Evolutionary conservation across 2,888 invertebrate genomes (phyloP).

Genomic region (Cataglyphis rosenhaueri): DNA sequence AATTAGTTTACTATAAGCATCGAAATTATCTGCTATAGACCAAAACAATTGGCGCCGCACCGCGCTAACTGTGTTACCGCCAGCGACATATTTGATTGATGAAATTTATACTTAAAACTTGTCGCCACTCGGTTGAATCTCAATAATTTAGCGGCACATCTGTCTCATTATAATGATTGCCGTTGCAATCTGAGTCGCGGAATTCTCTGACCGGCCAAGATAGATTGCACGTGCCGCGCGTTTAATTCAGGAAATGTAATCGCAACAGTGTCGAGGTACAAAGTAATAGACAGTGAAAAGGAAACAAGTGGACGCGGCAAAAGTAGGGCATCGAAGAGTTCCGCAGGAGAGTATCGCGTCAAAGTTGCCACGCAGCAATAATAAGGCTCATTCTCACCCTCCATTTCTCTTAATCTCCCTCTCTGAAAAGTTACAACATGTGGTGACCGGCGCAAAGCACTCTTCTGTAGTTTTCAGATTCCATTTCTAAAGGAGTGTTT

Average conservation of each 20-base stretch:
- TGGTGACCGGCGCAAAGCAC: conserved; percentile 78
- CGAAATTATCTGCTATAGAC: background rate
- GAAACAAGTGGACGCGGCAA: background rate
- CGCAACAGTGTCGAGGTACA: background rate
- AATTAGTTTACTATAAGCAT: conserved; percentile 23
- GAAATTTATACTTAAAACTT: conserved; percentile 32
- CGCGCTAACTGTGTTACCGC: conserved; percentile 3
- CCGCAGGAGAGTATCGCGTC: conserved; percentile 18
- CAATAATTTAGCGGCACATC: conserved; percentile 48
- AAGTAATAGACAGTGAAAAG: conserved; percentile 1
- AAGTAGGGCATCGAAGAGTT: background rate
- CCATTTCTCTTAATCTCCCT: conserved; percentile 28
- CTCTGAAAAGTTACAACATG: conserved; percentile 78
- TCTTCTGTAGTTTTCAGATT: conserved; percentile 58
- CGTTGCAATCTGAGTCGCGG: conserved; percentile 54
- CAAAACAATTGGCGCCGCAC: background rate
- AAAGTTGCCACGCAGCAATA: conserved; percentile 42
- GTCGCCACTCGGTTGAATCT: conserved; percentile 10
- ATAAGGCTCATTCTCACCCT: conserved; percentile 17
- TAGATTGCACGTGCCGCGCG: conserved; percentile 17
- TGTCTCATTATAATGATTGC: conserved; percentile 65
- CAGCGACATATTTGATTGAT: background rate
- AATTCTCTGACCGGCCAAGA: conserved; percentile 5
- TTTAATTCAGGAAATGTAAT: conserved; percentile 43
- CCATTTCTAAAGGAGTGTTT: background rate